These are phyloP conservation scores for Ariolimax columbianus DNA, from an alignment of 2,888 invertebrate genomes.

Conservation along the genomic window DNA sequence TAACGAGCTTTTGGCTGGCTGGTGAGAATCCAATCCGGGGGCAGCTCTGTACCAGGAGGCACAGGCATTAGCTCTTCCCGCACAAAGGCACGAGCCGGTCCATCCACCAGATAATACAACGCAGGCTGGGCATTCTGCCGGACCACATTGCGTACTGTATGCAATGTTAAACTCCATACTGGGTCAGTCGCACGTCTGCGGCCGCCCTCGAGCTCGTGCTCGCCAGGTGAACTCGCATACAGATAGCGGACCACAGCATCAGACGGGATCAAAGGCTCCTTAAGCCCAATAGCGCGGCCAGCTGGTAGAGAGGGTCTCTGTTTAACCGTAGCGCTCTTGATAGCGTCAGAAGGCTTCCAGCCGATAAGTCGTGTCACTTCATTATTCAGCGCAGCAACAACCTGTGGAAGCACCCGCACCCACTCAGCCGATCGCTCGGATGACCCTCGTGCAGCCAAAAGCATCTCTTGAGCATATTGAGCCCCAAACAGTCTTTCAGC, in stretches of 20 bases:
- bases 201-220: no score
- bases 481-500: background rate
- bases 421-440: background rate
- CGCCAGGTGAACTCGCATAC: no score
- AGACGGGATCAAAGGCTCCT: background rate
- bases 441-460: background rate
- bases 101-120: no score
- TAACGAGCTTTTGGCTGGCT: no score
- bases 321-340: background rate
- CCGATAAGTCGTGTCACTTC: background rate
- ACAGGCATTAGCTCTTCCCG: background rate
- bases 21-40: background rate
- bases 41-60: background rate
- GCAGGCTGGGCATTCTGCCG: background rate
- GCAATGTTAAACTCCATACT: no score
- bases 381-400: background rate
- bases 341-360: background rate
- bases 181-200: background rate
- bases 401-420: background rate
- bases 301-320: background rate
- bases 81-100: background rate
- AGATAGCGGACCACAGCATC: background rate
- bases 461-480: background rate
- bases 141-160: background rate
- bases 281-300: no score